Evolutionary conservation across 2,888 invertebrate genomes (phyloP), one percentile per base, ranked within the genome.

Genomic region (Gnatocerus cornutus): DNA sequence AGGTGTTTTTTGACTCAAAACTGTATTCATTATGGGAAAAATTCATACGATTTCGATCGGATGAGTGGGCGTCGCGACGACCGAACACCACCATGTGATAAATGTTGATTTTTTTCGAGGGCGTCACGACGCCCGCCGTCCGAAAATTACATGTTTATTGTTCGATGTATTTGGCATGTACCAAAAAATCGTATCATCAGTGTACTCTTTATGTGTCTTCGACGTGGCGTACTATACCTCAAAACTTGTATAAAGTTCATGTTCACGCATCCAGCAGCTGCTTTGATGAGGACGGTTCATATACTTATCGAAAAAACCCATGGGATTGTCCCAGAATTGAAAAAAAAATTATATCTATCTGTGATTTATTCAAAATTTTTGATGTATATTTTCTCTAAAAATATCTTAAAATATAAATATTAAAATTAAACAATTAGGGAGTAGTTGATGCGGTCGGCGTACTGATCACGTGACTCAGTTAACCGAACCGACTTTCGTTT

Each of bases 351-450:
- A 86, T 85, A 85, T 86, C 87, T 87, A 86, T 87, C 87, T 87
- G 87, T 87, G 87, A 87, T 87, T 87, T 85, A 86, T 86, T 86
- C 87, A 86, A 87, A 87, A 87, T 87, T 87, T 85, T 87, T 86
- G 86, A 87, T 87, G 87, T 87, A 87, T 87, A 87, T 87, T 87
- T 87, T 87, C 87, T 87, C 87, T 87, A 87, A 86, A 85, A 84
- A 86, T 86, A 86, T 86, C 86, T 86, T 86, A 86, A 85, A 67
- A 83, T 82, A 83, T 83, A 82, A 80, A 83, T 83, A 83, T 33
- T 83, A 82, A 84, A 84, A 82, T 84, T 83, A 83, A 84, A 84
- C 83, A 84, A 82, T 83, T 84, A 84, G 84, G 81, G 72, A 67
- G 80, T 85, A 85, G 84, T 83, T 83, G 79, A 82, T 59, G 21